phyloP scores from a whole-genome alignment of 2,113 vertebrate genomes.

The Tragelaphus scriptus region DNA sequence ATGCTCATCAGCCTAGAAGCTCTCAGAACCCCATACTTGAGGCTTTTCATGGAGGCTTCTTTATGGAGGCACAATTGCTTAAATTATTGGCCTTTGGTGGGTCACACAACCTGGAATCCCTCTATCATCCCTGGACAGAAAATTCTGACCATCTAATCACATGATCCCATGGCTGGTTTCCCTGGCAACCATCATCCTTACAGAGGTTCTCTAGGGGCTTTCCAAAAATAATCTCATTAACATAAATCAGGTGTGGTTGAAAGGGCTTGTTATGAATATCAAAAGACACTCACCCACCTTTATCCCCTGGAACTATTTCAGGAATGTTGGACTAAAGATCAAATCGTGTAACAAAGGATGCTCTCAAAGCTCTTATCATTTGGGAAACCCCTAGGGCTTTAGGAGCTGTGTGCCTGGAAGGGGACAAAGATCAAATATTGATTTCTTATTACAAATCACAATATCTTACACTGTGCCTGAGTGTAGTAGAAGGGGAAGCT shows the following conservation, averaged over 20 bases:
- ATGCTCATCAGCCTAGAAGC: neutral
- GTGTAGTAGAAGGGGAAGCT: neutral
- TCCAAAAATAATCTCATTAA: neutral
- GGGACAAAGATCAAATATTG: neutral
- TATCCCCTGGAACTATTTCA: neutral
- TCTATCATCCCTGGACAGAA: neutral
- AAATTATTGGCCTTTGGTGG: neutral
- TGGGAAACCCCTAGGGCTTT: neutral
- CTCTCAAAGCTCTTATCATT: neutral
- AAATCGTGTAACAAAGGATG: neutral
- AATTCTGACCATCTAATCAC: neutral
- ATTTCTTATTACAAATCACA: neutral
- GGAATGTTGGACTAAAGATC: neutral
- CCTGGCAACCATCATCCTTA: neutral
- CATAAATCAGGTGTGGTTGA: neutral
- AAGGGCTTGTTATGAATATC: neutral
- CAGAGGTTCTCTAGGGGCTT: neutral
- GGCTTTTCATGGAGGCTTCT: no score
- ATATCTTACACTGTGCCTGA: no score
- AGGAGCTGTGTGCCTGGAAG: neutral
- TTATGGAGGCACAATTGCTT: neutral
- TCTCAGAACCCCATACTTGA: neutral
- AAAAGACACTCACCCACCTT: neutral
- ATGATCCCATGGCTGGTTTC: neutral
- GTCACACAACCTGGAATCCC: neutral